A percentile compares a stretch with the other conserved stretches of the same genome.
phyloP scores from a whole-genome alignment of 2,797 vertebrate genomes.

The Urosaurus nigricauda region DNA sequence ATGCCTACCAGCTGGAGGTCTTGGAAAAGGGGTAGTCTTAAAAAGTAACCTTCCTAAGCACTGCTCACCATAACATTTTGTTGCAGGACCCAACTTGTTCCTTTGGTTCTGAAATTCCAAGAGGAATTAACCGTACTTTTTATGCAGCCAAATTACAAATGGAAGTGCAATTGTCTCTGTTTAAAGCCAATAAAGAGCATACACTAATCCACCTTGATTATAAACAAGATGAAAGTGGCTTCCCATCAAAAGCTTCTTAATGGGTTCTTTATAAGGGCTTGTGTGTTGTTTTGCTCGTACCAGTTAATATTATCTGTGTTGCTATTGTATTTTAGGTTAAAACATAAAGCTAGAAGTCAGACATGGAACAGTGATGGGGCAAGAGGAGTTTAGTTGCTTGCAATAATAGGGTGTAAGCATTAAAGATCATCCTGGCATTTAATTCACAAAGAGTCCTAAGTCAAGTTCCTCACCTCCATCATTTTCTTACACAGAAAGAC shows the following conservation, averaged over 20 bases:
- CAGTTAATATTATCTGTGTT: constrained; percentile 67
- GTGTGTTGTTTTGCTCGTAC: constrained; percentile 72
- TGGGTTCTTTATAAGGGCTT: constrained; percentile 68
- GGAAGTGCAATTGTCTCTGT: constrained; percentile 57
- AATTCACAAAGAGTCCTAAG: constrained; percentile 16
- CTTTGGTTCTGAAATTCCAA: background rate
- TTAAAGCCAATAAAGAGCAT: constrained; percentile 65
- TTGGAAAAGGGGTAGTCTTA: background rate
- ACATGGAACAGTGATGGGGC: constrained; percentile 35
- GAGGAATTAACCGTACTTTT: constrained; percentile 60
- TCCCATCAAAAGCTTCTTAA: constrained; percentile 72
- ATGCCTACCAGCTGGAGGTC: no score
- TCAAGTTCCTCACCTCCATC: background rate
- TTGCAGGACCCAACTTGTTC: no score
- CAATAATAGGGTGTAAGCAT: constrained; percentile 45
- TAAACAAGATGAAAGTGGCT: constrained; percentile 67
- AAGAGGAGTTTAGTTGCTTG: constrained; percentile 22
- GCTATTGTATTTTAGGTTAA: constrained; percentile 66
- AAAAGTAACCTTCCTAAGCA: no score
- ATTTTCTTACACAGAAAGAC: constrained; percentile 1
- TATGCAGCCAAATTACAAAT: constrained; percentile 50
- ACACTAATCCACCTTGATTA: constrained; percentile 53
- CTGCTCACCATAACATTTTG: no score
- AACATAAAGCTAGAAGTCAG: constrained; percentile 55
- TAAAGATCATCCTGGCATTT: constrained; percentile 60